Evolutionary conservation across 2,113 vertebrate species (phyloP), one percentile per base, ranked within the genome.

Genomic region (Microtus montanus): DNA sequence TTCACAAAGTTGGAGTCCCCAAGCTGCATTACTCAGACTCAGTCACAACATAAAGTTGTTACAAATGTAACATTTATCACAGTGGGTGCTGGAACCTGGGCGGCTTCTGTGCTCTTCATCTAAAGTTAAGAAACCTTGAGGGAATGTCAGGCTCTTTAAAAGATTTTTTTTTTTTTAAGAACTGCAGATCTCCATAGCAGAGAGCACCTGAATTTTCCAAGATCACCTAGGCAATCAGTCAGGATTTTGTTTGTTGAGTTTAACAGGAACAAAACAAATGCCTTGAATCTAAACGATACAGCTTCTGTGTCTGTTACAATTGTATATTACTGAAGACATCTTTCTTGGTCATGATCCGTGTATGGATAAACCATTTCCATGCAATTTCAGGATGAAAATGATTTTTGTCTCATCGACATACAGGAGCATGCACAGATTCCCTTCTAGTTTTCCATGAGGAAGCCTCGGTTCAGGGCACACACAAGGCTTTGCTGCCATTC

Each of bases 1-100:
- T 97, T 97, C 96, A 97, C 92, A 96, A 96, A 97, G 95, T 94
- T 78, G 33, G 93, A 84, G 91, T 61, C 58, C 61, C 82, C 22
- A 93, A 87, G 83, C 35, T 64, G 17, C 68, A 24, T 94, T 95
- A 90, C 93, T 93, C 94, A 85, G 52, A 68, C 66, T 90, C 58
- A 85, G 33, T 87, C 54, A 78, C 0, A 0, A 90, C 87, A 90
- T 84, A 79, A 66, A 95, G 8, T 77, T 90, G 74, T 71, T 92
- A 66, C 87, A 94, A 92, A 96, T 90, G 74, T 93, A 79, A 90
- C 80, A 78, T 74, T 80, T 94, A 90, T 61, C 19, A 52, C 49
- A 66, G 61, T 71, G 20, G 87, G 73, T 66, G 12, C 71, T 86
- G 66, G 61, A 85, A 73, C 44, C 28, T 66, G 19, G 30, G 38